Evolutionary conservation across 2,797 vertebrate species (phyloP), one percentile per base, ranked within the genome.

Genomic region (Mus caroli): DNA sequence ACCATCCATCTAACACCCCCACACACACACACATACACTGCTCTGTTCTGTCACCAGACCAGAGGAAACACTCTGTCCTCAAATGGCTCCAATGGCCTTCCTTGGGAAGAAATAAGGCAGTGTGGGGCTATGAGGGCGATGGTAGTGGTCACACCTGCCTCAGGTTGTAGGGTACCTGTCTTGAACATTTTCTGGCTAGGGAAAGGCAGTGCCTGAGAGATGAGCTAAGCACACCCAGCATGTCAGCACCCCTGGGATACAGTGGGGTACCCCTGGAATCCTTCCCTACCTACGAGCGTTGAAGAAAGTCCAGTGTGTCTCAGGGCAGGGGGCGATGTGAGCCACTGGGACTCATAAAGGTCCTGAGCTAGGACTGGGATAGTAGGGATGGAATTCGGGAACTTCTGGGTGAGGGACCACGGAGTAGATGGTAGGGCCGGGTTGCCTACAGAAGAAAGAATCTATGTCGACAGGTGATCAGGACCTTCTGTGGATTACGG

Each of bases 1-100:
- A 86, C 88, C 80, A 34, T 37, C 85, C n/a, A 24, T 37, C 80
- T 26, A 79, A 71, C 43, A 46, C 46, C 43, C 94, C 79, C 58
- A 82, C n/a, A n/a, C n/a, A n/a, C n/a, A n/a, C n/a, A n/a, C n/a
- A n/a, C n/a, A n/a, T n/a, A n/a, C n/a, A n/a, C 73, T 76, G 92
- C 83, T 93, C 91, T 93, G 76, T 80, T 80, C 90, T 76, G 75
- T 90, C 89, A 87, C 71, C 46, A 37, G 83, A 28, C 46, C 84
- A 54, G 85, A 90, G 77, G 89, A 95, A 78, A 94, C 43, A 75
- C 67, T 94, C 46, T 60, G 80, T 94, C 94, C 94, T 96, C 92
- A 82, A 78, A 69, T 85, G 88, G 40, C 91, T 96, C 93, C 52
- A 40, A 22, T 93, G 95, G 88, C 19, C 3, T 96, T 94, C 62